phyloP scores from a whole-genome alignment of 2,888 invertebrate genomes.

The Andrena haemorrhoa region DNA sequence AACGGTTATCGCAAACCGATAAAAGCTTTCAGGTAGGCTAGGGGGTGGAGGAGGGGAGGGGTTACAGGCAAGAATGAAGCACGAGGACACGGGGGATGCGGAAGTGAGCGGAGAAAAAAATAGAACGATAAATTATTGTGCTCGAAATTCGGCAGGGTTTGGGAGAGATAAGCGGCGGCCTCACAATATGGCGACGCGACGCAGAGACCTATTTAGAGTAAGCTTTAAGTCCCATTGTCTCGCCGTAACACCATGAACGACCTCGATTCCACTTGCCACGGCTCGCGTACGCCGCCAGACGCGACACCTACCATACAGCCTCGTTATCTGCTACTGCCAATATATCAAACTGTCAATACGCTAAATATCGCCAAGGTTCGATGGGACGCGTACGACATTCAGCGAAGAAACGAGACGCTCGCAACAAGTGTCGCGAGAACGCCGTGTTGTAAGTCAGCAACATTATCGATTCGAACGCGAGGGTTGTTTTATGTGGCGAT shows the following conservation, averaged over 20 bases:
- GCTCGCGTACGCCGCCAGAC: slow-evolving; percentile 23
- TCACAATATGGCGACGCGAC: slow-evolving; percentile 1
- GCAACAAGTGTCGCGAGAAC: slow-evolving; percentile 21
- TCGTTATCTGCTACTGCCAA: slow-evolving; percentile 55
- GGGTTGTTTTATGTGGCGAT: no score
- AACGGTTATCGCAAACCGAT: slow-evolving; percentile 49
- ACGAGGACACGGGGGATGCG: not conserved
- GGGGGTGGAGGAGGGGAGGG: no score
- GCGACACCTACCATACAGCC: slow-evolving; percentile 12
- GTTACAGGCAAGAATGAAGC: not conserved
- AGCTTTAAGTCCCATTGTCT: slow-evolving; percentile 55
- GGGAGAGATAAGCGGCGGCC: slow-evolving; percentile 18
- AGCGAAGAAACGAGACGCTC: slow-evolving; percentile 7
- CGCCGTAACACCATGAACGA: slow-evolving; percentile 29
- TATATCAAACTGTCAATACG: slow-evolving; percentile 40
- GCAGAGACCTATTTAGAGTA: slow-evolving; percentile 33
- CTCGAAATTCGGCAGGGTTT: slow-evolving; percentile 35
- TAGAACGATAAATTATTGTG: slow-evolving; percentile 25
- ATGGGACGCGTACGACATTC: not conserved
- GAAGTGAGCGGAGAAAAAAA: not conserved
- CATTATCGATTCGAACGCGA: no score
- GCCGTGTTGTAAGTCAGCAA: no score
- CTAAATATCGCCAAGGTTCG: slow-evolving; percentile 31
- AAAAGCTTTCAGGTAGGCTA: slow-evolving; percentile 6
- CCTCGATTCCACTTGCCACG: slow-evolving; percentile 43